Evolutionary conservation across 2,113 vertebrate genomes (phyloP).

Genomic region (Vulpes lagopus): DNA sequence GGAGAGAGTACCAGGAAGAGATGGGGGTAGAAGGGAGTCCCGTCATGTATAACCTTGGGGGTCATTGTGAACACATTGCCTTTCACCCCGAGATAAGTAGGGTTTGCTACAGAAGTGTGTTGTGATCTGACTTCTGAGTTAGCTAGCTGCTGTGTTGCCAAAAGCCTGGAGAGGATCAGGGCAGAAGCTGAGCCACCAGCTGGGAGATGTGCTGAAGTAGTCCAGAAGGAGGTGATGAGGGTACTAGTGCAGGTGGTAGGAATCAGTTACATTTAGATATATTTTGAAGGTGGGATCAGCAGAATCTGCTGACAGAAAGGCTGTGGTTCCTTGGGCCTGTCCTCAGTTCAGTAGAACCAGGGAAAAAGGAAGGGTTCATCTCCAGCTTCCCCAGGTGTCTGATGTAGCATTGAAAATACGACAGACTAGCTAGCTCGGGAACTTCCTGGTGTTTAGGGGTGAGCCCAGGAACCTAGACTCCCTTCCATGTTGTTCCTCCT

Average conservation of each 20-base stretch:
- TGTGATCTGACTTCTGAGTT: background rate
- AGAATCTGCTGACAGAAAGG: background rate
- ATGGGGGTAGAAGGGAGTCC: fast-evolving
- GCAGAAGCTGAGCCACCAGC: background rate
- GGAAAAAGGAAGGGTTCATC: background rate
- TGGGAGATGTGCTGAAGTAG: background rate
- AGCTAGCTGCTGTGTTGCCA: background rate
- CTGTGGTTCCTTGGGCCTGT: background rate
- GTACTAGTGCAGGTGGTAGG: too few species aligned
- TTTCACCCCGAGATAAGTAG: background rate
- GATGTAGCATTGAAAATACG: fast-evolving
- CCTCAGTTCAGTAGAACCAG: background rate
- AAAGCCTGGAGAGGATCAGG: background rate
- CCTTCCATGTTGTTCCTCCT: background rate
- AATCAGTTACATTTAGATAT: fast-evolving
- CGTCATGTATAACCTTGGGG: background rate
- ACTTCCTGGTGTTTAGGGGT: background rate
- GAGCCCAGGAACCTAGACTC: background rate
- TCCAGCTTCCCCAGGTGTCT: background rate
- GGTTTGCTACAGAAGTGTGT: background rate
- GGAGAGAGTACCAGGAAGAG: background rate
- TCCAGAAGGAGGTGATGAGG: background rate
- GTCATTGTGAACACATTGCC: background rate
- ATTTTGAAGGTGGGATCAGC: background rate
- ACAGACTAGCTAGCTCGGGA: background rate